Evolutionary conservation across 2,888 invertebrate genomes (phyloP).

Genomic region (Cosmopolites sordidus): DNA sequence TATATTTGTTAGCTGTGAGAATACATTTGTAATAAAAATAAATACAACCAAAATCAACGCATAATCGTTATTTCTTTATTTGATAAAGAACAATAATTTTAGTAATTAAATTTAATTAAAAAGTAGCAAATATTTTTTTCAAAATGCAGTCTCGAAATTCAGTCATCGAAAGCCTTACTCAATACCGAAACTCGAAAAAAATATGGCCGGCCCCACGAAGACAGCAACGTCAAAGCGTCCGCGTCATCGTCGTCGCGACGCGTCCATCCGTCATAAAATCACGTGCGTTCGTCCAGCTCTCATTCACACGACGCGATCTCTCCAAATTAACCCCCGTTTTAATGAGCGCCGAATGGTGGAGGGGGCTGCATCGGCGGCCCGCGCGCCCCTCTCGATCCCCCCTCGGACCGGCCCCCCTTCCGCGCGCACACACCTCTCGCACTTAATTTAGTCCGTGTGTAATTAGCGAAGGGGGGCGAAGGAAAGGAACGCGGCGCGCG

Average conservation of each 20-base stretch:
- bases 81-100: too few species aligned
- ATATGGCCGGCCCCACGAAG: neutral
- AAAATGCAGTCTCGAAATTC: too few species aligned
- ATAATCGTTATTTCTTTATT: too few species aligned
- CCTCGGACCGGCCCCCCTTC: conserved; percentile 22
- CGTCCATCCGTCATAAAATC: conserved; percentile 21
- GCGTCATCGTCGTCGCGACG: neutral
- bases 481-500: neutral
- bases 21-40: too few species aligned
- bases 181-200: too few species aligned
- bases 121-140: too few species aligned
- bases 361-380: conserved; percentile 27
- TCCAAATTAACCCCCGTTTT: conserved; percentile 32
- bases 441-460: conserved; percentile 35
- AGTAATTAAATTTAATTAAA: too few species aligned
- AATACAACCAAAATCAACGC: too few species aligned
- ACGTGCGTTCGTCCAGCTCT: conserved; percentile 31
- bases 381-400: conserved; percentile 27
- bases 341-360: conserved; percentile 34
- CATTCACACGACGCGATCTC: conserved; percentile 32
- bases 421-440: conserved; percentile 30
- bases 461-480: conserved; percentile 17
- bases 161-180: too few species aligned
- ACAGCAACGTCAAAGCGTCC: neutral
- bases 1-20: too few species aligned